Evolutionary conservation across 2,797 vertebrate species (phyloP).

Genomic region (Diplodus puntazzo): DNA sequence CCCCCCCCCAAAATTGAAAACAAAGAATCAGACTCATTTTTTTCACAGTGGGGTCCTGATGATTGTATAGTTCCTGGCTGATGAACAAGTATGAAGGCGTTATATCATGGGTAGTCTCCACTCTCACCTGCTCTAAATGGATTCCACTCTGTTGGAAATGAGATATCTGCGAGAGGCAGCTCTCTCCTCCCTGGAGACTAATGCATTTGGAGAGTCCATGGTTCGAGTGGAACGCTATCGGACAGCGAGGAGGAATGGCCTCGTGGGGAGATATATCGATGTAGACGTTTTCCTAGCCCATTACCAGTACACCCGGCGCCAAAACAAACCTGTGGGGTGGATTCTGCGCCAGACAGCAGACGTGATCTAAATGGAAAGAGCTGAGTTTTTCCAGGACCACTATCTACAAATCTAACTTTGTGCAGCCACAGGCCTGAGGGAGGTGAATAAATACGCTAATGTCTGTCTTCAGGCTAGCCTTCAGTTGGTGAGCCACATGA

Average conservation of each 20-base stretch:
- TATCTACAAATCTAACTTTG: constrained; percentile 65
- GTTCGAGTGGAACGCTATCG: constrained; percentile 52
- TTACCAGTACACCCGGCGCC: constrained; percentile 60
- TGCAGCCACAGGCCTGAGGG: constrained; percentile 24
- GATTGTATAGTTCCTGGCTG: constrained; percentile 17
- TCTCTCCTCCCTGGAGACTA: constrained; percentile 67
- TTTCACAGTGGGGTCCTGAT: constrained; percentile 10
- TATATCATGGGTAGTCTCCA: constrained; percentile 10
- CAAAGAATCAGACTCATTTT: constrained; percentile 9
- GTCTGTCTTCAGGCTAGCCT: constrained; percentile 26
- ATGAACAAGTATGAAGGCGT: constrained; percentile 21
- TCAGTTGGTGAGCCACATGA: constrained; percentile 9
- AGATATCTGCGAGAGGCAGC: constrained; percentile 66
- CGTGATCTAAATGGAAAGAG: constrained; percentile 72
- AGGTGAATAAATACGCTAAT: constrained; percentile 46
- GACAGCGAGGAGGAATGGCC: constrained; percentile 63
- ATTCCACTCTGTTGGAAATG: constrained; percentile 71
- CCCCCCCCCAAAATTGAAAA: neutral
- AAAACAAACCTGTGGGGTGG: constrained; percentile 68
- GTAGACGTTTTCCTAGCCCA: constrained; percentile 74
- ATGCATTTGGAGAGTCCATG: constrained; percentile 67
- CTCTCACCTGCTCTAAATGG: constrained; percentile 66
- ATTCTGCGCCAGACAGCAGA: constrained; percentile 53
- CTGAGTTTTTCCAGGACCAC: constrained; percentile 51
- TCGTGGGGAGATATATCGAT: constrained; percentile 76